Evolutionary conservation across 2,888 invertebrate genomes (phyloP), one percentile per base, ranked within the genome.

Genomic region (Laothoe populi): DNA sequence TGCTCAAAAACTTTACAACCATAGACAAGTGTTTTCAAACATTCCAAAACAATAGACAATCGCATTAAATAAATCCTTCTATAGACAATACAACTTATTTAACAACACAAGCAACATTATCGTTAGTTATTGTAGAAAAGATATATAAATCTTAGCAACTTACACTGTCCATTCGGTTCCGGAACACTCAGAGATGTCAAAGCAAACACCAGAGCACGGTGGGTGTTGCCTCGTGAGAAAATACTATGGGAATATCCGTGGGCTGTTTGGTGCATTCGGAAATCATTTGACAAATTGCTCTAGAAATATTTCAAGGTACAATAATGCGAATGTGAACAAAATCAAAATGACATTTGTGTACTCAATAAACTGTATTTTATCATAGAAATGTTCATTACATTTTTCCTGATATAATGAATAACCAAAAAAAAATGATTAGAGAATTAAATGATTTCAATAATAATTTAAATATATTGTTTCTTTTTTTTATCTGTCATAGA

Each of bases 181-280:
- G 49, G 19, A 26, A 7, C 46, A 11, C 48, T 26, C 53, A 31
- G 31, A 35, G 31, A 53, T 35, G 53, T 53, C 19, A 53, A 46
- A 7, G 35, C 42, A 57, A 58, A 61, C 24, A n/a, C 62, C 65
- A 72, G 63, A 8, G 3, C 35, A 19, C 19, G 31, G 53, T 53
- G 35, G 53, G 53, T 53, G 53, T 53, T 48, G 13, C 44, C 24
- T 16, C 53, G 53, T 53, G 53, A 53, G 53, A 53, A 53, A 19
- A 53, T 53, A 53, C 53, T 53, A 53, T 53, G 53, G 31, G 53
- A 53, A 53, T 44, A 19, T 16, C 44, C 53, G 19, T 19, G 19
- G 19, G 31, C 53, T 19, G 24, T 24, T 48, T 48, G 48, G 24
- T 19, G 19, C 16, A 35, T 35, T 35, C 35, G 11, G 19, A 35